phyloP scores from a whole-genome alignment of 2,888 invertebrate genomes.

The Sialis fuliginosa region DNA sequence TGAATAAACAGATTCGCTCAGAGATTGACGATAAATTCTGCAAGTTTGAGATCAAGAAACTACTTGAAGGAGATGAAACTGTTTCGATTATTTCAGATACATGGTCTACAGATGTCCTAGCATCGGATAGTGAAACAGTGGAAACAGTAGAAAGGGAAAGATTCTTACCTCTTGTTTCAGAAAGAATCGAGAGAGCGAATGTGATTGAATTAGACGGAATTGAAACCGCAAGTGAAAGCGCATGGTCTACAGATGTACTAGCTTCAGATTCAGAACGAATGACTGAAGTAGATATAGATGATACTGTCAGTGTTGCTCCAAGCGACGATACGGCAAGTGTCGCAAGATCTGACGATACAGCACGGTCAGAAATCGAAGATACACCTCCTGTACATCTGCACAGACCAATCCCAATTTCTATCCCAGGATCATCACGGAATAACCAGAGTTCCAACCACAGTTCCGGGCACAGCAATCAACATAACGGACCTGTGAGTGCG shows the following conservation, averaged over 20 bases:
- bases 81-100: constrained; percentile 95
- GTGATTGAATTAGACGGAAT: constrained; percentile 40
- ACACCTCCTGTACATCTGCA: constrained; percentile 16
- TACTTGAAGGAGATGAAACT: constrained; percentile 76
- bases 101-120: constrained; percentile 96
- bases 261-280: constrained; percentile 84
- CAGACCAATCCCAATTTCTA: constrained; percentile 5
- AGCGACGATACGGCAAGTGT: constrained; percentile 33
- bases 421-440: neutral
- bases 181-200: constrained; percentile 14
- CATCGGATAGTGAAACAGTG: constrained; percentile 88
- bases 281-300: constrained; percentile 65
- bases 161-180: constrained; percentile 25
- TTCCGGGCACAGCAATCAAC: neutral
- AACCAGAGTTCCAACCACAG: neutral
- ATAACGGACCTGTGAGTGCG: constrained; percentile 6
- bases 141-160: constrained; percentile 51
- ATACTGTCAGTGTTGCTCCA: constrained; percentile 42
- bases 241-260: constrained; percentile 95
- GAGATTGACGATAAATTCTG: constrained; percentile 98
- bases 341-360: constrained; percentile 61
- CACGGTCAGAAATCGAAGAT: constrained; percentile 36
- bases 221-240: constrained; percentile 87
- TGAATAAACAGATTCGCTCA: constrained; percentile 67
- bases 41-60: constrained; percentile 86